Conservation (phyloP, 2,113 vertebrate species). For the Camelus dromedarius region DNA sequence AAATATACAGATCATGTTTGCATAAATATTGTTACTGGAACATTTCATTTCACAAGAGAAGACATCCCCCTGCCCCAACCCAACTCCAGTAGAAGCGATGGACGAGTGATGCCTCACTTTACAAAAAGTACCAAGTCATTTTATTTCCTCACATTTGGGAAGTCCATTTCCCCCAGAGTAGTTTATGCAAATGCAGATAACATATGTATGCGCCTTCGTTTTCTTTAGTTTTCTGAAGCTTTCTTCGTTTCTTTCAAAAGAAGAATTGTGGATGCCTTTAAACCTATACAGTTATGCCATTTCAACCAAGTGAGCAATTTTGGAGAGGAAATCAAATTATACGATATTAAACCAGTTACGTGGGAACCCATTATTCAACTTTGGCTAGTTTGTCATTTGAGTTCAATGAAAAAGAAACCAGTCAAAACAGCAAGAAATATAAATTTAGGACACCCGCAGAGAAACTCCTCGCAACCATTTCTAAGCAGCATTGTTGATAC, state of each 20-base stretch:
- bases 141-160: neutral
- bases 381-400: neutral
- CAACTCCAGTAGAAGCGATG: neutral
- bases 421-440: neutral
- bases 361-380: neutral
- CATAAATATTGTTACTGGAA: neutral
- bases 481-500: neutral
- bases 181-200: neutral
- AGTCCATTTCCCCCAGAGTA: neutral
- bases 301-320: neutral
- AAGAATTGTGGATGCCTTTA: rapidly evolving
- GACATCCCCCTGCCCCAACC: rapidly evolving
- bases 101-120: too few relatives aligned
- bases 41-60: neutral
- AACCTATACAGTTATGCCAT: neutral
- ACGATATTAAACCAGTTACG: neutral
- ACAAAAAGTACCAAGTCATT: neutral
- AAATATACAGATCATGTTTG: neutral
- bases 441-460: neutral
- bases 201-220: neutral
- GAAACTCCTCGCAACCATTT: neutral
- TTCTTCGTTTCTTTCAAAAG: neutral
- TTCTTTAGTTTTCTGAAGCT: neutral
- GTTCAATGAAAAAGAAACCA: neutral
- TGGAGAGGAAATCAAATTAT: neutral